A percentile compares a stretch with the other conserved stretches of the same genome.
Conservation (phyloP, 2,888 invertebrate species). For the Nycteola revayana region DNA sequence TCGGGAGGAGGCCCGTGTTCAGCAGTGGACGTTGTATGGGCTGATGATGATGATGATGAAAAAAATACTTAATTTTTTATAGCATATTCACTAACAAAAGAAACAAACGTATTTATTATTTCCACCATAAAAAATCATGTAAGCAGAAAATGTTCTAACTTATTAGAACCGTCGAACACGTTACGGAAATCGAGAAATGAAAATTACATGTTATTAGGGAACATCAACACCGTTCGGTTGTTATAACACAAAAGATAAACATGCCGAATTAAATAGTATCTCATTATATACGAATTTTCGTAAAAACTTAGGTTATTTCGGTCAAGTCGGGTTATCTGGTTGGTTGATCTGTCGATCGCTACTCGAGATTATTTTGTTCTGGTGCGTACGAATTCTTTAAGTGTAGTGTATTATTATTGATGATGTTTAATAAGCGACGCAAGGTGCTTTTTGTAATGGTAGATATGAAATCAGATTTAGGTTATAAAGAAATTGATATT, state of each 20-base stretch:
- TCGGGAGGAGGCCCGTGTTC: too few species aligned
- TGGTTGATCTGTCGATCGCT: slow-evolving; percentile 58
- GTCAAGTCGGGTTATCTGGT: slow-evolving; percentile 58
- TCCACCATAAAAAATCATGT: slow-evolving; percentile 67
- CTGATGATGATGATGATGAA: too few species aligned
- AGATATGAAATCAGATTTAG: too few species aligned
- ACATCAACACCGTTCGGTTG: slow-evolving; percentile 75
- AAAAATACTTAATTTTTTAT: too few species aligned
- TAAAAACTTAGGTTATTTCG: slow-evolving; percentile 72
- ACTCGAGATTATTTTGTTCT: slow-evolving; percentile 61
- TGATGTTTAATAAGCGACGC: slow-evolving; percentile 35
- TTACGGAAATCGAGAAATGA: slow-evolving; percentile 71
- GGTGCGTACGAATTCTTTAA: slow-evolving; percentile 43
- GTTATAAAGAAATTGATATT: too few species aligned
- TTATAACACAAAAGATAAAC: slow-evolving; percentile 79
- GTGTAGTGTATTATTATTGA: slow-evolving; percentile 31
- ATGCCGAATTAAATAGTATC: slow-evolving; percentile 72
- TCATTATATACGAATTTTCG: slow-evolving; percentile 72
- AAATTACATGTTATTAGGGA: slow-evolving; percentile 78
- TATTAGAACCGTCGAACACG: slow-evolving; percentile 70
- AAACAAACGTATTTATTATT: slow-evolving; percentile 43
- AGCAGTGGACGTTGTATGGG: too few species aligned
- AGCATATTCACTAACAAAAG: too few species aligned
- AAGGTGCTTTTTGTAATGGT: slow-evolving; percentile 26
- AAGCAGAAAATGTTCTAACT: slow-evolving; percentile 58